A percentile compares a stretch with the other conserved stretches of the same genome.
These are phyloP conservation scores for Heliornis fulica DNA, from an alignment of 2,113 vertebrate species.

Conservation along the genomic window DNA sequence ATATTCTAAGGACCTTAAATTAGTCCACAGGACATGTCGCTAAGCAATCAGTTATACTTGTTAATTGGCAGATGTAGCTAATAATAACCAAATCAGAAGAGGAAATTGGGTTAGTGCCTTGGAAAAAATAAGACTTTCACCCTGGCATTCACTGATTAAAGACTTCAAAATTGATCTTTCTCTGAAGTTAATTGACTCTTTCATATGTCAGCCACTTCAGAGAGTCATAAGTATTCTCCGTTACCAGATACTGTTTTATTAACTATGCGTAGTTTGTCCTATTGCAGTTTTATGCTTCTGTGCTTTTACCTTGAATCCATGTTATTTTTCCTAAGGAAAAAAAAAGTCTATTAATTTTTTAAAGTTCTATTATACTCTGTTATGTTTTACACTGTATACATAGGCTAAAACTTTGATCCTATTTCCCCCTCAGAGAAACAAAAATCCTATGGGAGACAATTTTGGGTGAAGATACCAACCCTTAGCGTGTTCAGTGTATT, in stretches of 20 bases:
- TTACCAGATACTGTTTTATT: not conserved
- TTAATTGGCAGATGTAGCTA: not conserved
- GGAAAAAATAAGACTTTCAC: not conserved
- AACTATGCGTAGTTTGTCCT: not conserved
- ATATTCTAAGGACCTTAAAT: not conserved
- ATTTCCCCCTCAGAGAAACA: not conserved
- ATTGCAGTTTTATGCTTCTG: not conserved
- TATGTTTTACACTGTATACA: not conserved
- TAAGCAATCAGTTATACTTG: not conserved
- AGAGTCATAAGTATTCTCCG: not conserved
- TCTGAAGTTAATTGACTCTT: not conserved
- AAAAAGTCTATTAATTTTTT: not conserved
- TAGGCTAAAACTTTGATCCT: not conserved
- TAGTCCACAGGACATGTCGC: not conserved
- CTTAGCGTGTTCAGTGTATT: not conserved
- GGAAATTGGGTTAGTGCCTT: constrained; percentile 11
- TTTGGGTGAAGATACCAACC: not conserved
- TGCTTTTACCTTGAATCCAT: not conserved
- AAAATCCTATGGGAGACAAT: not conserved
- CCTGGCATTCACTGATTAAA: not conserved
- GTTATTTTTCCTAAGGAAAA: not conserved
- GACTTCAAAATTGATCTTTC: not conserved
- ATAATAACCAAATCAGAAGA: constrained; percentile 20
- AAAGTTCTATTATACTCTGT: not conserved
- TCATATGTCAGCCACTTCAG: not conserved